Percentiles rank a stretch among this genome's conserved stretches.
These are phyloP conservation scores for Malurus melanocephalus DNA, from an alignment of 2,113 vertebrate species.

Conservation along the genomic window DNA sequence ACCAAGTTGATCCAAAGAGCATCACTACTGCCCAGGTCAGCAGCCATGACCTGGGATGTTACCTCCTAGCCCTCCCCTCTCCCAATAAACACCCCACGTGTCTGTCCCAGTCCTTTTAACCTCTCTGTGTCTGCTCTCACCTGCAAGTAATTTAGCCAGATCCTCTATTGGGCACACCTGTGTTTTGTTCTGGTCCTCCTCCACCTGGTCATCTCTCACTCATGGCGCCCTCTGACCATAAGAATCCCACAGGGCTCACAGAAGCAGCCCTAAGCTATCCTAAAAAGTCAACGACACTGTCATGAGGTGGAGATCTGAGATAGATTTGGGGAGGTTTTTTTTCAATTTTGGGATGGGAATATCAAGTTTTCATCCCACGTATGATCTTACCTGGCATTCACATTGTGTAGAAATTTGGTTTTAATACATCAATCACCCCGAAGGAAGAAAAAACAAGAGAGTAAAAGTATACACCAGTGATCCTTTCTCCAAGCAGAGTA, in stretches of 20 bases:
- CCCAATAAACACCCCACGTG: accelerated
- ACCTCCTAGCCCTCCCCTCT: accelerated
- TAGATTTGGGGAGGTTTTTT: neutral
- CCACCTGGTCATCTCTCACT: neutral
- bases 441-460: neutral
- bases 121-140: neutral
- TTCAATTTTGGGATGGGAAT: neutral
- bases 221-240: accelerated
- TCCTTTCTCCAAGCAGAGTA: neutral
- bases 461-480: neutral
- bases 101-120: neutral
- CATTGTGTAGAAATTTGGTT: neutral
- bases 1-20: neutral
- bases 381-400: neutral
- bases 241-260: neutral
- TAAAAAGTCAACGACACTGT: accelerated
- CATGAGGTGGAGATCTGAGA: neutral
- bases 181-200: neutral
- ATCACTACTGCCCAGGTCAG: neutral
- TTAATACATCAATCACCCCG: neutral
- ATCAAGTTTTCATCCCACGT: neutral
- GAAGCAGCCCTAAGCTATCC: neutral
- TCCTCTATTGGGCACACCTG: neutral
- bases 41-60: accelerated
- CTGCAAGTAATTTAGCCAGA: neutral